A percentile compares a stretch with the other conserved stretches of the same genome.
These are phyloP conservation scores for Helicoverpa assulta DNA, from an alignment of 2,888 invertebrate species.

Conservation along the genomic window DNA sequence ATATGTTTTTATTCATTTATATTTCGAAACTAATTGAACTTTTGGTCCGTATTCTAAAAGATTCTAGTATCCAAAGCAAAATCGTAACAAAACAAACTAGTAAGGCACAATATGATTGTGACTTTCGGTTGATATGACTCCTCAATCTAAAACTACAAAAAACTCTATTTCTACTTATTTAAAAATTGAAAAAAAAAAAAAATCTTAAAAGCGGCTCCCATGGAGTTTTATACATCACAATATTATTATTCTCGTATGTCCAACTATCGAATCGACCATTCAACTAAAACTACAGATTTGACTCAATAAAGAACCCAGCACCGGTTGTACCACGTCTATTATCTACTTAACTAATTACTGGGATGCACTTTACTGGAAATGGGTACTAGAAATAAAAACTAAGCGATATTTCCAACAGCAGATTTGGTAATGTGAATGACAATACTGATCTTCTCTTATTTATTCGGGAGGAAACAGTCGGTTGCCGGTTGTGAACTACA, in stretches of 20 bases:
- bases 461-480: conserved; percentile 42
- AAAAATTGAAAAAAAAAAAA: conserved; percentile 78
- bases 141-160: conserved; percentile 69
- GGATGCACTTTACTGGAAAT: conserved; percentile 87
- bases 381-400: conserved; percentile 71
- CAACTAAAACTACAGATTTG: conserved; percentile 72
- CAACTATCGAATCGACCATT: conserved; percentile 69
- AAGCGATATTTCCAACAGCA: conserved; percentile 75
- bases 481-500: conserved; percentile 14
- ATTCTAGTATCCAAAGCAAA: conserved; percentile 66
- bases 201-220: conserved; percentile 71
- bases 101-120: conserved; percentile 88
- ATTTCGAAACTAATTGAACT: conserved; percentile 77
- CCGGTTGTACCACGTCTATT: conserved; percentile 81
- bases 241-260: conserved; percentile 50
- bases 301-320: conserved; percentile 79
- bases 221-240: conserved; percentile 64
- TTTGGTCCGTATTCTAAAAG: conserved; percentile 86
- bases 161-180: conserved; percentile 77
- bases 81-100: conserved; percentile 71
- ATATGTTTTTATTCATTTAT: conserved; percentile 80
- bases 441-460: conserved; percentile 73
- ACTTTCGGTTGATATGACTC: conserved; percentile 85
- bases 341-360: conserved; percentile 85
- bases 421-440: conserved; percentile 77